A percentile compares a stretch with the other conserved stretches of the same genome.
Conservation (phyloP, 2,888 invertebrate species). For the Scelioninae gen. 1 region DNA sequence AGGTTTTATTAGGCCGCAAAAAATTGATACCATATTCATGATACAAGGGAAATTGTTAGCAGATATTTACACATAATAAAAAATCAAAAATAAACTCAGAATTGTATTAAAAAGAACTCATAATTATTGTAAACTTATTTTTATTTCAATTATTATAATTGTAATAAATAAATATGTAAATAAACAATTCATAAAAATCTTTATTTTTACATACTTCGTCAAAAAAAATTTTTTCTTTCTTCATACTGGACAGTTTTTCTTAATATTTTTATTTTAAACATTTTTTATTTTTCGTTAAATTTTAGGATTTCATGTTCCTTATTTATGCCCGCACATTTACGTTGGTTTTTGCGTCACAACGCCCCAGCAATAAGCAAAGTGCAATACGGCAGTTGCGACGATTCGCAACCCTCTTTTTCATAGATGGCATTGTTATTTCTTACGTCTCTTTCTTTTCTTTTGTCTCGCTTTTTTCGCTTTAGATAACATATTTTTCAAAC, state of each 20-base stretch:
- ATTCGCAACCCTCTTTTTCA: conserved; percentile 56
- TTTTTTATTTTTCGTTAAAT: conserved; percentile 23
- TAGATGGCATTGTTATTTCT: conserved; percentile 66
- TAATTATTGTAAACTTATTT: too few relatives aligned
- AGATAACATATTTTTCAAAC: conserved; percentile 66
- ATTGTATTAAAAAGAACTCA: too few relatives aligned
- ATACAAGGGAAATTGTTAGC: too few relatives aligned
- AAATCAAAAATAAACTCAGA: too few relatives aligned
- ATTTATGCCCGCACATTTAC: conserved; percentile 39
- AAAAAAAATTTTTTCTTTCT: neutral
- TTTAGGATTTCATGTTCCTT: conserved; percentile 29
- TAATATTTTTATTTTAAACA: neutral
- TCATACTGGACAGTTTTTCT: neutral
- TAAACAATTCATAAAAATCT: too few relatives aligned
- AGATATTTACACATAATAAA: too few relatives aligned
- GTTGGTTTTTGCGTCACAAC: conserved; percentile 52
- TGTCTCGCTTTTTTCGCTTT: conserved; percentile 51
- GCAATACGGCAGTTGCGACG: conserved; percentile 61
- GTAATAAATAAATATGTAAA: too few relatives aligned
- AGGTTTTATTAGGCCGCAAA: too few relatives aligned
- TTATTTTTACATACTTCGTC: neutral
- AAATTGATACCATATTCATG: too few relatives aligned
- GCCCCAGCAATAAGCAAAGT: conserved; percentile 68
- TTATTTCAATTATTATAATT: too few relatives aligned
- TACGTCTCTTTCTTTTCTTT: conserved; percentile 47